A percentile compares a stretch with the other conserved stretches of the same genome.
Conservation (phyloP, 2,113 vertebrate genomes). For the Lamprotornis superbus region DNA sequence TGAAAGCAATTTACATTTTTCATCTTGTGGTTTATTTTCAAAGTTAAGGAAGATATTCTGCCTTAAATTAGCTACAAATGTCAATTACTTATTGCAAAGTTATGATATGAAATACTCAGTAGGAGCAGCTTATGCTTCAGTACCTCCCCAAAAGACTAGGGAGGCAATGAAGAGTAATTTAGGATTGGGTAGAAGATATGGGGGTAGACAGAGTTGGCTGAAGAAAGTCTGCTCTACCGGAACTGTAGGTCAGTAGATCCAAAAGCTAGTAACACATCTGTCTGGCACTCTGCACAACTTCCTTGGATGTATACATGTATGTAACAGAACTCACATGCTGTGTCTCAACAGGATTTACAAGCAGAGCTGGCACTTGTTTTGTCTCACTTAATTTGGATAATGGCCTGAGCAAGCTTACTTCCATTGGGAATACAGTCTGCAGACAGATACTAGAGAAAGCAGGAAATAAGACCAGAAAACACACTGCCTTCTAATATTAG, state of each 20-base stretch:
- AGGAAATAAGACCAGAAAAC: neutral
- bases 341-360: neutral
- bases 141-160: neutral
- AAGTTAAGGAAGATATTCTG: neutral
- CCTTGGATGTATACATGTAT: neutral
- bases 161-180: neutral
- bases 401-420: neutral
- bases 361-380: neutral
- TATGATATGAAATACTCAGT: neutral
- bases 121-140: neutral
- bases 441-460: neutral
- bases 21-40: neutral
- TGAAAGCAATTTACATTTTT: neutral
- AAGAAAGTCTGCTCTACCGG: neutral
- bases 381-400: neutral
- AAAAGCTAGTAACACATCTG: neutral
- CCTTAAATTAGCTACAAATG: neutral
- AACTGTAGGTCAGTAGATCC: neutral
- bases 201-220: neutral
- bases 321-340: neutral
- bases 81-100: neutral
- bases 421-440: neutral
- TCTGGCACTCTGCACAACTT: neutral
- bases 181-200: neutral
- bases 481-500: neutral